Conservation (phyloP, 2,113 vertebrate genomes). For the Campylorhamphus procurvoides region DNA sequence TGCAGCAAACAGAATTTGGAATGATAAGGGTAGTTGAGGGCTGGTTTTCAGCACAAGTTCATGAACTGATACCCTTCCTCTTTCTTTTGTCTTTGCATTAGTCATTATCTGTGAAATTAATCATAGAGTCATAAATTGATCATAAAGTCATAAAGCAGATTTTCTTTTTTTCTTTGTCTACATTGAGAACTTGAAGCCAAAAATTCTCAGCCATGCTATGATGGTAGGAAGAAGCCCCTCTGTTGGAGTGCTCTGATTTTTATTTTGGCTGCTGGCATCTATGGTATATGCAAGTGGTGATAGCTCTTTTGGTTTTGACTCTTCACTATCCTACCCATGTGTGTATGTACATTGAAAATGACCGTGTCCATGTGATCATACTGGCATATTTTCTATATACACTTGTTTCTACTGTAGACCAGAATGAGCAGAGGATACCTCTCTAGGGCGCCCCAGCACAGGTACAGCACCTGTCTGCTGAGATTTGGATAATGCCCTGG, state of each 20-base stretch:
- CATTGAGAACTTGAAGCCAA: not conserved
- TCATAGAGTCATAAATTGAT: not conserved
- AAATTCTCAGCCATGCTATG: not conserved
- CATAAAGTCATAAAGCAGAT: not conserved
- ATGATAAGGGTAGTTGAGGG: not conserved
- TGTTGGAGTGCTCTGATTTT: not conserved
- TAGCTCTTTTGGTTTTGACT: not conserved
- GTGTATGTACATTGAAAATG: not conserved
- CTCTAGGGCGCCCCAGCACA: not conserved
- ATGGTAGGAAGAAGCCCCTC: not conserved
- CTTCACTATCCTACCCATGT: not conserved
- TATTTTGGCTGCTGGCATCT: not conserved
- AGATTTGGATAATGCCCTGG: not conserved
- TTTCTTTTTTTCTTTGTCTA: not conserved
- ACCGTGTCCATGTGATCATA: not conserved
- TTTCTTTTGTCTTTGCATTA: not conserved
- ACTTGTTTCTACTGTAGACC: not conserved
- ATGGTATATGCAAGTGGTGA: not conserved
- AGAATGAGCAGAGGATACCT: not conserved
- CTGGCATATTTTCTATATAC: not conserved
- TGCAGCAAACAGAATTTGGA: not conserved
- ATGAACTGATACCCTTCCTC: not conserved
- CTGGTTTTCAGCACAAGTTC: not conserved
- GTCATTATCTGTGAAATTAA: not conserved
- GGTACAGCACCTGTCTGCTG: not conserved